Conservation (phyloP, 53 echinoderm and acorn worm species). For the Astropecten irregularis region DNA sequence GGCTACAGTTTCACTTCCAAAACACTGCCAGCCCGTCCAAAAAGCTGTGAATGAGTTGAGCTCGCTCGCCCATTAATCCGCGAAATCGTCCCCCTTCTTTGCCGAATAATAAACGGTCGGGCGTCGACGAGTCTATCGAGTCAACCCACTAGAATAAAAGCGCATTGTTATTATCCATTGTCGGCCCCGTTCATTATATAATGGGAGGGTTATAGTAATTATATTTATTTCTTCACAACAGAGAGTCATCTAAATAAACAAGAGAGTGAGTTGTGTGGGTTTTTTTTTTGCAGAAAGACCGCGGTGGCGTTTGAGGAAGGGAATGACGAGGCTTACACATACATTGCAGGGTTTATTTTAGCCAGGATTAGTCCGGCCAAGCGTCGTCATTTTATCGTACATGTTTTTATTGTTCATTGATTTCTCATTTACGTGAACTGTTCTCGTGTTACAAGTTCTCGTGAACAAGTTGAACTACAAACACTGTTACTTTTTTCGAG, state of each 20-base stretch:
- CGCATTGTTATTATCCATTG: slow-evolving; percentile 9
- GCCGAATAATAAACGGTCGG: neutral
- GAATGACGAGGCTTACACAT: too few relatives aligned
- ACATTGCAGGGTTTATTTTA: too few relatives aligned
- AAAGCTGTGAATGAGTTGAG: slow-evolving; percentile 27
- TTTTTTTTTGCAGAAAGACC: neutral
- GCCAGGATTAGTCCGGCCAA: too few relatives aligned
- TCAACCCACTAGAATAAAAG: neutral
- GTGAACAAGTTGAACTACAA: too few relatives aligned
- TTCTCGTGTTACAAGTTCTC: too few relatives aligned
- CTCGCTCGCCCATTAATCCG: too few relatives aligned
- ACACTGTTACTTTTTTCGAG: too few relatives aligned
- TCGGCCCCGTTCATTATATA: neutral
- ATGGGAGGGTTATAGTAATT: neutral
- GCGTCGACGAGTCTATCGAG: slow-evolving; percentile 18
- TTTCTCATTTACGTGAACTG: too few relatives aligned
- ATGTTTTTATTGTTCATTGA: too few relatives aligned
- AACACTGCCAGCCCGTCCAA: neutral
- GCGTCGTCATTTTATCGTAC: too few relatives aligned
- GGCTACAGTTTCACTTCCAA: too few relatives aligned
- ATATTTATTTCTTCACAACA: neutral
- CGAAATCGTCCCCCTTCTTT: neutral
- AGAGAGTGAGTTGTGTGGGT: neutral
- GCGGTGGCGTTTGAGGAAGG: too few relatives aligned
- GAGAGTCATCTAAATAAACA: slow-evolving; percentile 13